A percentile compares a stretch with the other conserved stretches of the same genome.
These are phyloP conservation scores for Agrilus mali DNA, from an alignment of 2,888 invertebrate species.

Conservation along the genomic window DNA sequence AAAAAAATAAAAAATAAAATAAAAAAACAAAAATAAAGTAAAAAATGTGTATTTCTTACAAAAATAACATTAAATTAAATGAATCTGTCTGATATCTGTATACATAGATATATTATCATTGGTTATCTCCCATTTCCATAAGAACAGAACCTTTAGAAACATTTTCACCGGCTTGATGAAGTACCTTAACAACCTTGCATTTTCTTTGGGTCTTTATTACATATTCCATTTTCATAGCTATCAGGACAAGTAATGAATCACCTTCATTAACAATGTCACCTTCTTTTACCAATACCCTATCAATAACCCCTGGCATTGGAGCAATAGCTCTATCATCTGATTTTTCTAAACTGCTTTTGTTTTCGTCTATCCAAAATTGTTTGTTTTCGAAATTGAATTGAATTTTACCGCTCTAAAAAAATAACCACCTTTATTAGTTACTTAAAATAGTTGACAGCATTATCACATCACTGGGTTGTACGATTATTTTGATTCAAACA, in stretches of 20 bases:
- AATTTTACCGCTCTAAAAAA: conserved; percentile 52
- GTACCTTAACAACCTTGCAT: conserved; percentile 61
- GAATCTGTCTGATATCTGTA: no score
- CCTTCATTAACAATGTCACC: conserved; percentile 78
- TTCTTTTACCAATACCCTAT: conserved; percentile 71
- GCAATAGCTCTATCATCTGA: conserved; percentile 56
- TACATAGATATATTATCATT: no score
- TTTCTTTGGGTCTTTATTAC: conserved; percentile 74
- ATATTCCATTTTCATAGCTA: conserved; percentile 99
- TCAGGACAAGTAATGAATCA: conserved; percentile 83
- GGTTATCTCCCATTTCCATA: conserved; percentile 41
- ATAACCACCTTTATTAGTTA: not conserved
- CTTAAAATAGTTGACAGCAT: no score
- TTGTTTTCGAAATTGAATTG: conserved; percentile 48
- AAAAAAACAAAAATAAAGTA: no score
- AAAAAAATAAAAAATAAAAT: no score
- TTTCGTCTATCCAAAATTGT: conserved; percentile 39
- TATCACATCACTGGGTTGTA: no score
- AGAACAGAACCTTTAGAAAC: conserved; percentile 63
- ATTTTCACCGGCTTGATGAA: conserved; percentile 65
- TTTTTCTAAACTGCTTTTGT: conserved; percentile 19
- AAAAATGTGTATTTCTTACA: no score
- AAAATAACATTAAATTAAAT: no score
- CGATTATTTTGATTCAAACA: no score
- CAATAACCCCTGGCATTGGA: conserved; percentile 94